Conservation (phyloP, 37 sponge, comb jelly and placozoan species). For the Diacarnus erythraeanus region DNA sequence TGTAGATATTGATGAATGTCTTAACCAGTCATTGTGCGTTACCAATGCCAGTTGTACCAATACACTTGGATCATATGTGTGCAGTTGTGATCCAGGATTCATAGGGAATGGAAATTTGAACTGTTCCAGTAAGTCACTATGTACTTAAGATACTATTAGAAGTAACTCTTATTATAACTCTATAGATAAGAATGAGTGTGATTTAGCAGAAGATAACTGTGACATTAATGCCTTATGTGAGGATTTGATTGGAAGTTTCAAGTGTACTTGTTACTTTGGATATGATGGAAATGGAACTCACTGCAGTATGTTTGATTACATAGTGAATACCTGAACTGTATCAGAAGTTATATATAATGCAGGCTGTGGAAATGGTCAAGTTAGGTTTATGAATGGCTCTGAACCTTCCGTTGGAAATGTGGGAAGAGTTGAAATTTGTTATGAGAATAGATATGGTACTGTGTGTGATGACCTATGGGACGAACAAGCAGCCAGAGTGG, state of each 20-base stretch:
- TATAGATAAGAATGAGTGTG: slow-evolving; percentile 54
- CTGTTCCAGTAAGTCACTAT: slow-evolving; percentile 21
- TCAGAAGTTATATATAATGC: background rate
- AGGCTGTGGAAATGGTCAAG: slow-evolving; percentile 29
- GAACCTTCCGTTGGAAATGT: background rate
- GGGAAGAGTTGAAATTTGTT: slow-evolving; percentile 31
- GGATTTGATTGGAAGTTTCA: slow-evolving; percentile 26
- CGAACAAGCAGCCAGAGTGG: slow-evolving; percentile 26
- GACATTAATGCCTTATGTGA: slow-evolving; percentile 19
- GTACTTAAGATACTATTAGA: background rate
- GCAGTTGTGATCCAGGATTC: slow-evolving; percentile 49
- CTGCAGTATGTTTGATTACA: slow-evolving; percentile 4
- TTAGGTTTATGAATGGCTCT: slow-evolving; percentile 23
- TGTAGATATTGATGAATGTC: slow-evolving; percentile 45
- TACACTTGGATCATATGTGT: slow-evolving; percentile 44
- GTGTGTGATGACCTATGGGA: slow-evolving; percentile 38
- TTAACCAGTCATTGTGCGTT: background rate
- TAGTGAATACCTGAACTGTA: background rate
- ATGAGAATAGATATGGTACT: slow-evolving; percentile 27
- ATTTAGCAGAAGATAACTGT: background rate
- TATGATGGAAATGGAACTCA: slow-evolving; percentile 14
- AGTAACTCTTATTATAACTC: background rate
- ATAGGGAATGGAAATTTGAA: slow-evolving; percentile 12
- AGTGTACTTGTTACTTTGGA: slow-evolving; percentile 42
- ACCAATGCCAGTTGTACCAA: slow-evolving; percentile 35